phyloP scores from a whole-genome alignment of 2,113 vertebrate species.

The Ptilonorhynchus violaceus region DNA sequence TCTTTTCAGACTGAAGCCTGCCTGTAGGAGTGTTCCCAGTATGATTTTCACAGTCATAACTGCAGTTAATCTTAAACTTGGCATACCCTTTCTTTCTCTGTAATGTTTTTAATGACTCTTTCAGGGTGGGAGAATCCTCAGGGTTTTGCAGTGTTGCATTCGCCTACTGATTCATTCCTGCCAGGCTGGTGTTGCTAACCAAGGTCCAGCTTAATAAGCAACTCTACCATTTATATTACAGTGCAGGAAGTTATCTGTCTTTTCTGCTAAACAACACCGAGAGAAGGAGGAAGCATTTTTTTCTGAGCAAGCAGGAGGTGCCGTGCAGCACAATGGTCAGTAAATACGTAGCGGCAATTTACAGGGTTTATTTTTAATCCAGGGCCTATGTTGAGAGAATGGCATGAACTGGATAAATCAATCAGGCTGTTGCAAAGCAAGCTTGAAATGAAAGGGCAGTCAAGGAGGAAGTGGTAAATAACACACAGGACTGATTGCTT shows the following conservation, averaged over 20 bases:
- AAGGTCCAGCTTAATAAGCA: background rate
- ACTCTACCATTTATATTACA: background rate
- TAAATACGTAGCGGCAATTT: background rate
- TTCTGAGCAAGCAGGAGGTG: conserved; percentile 21
- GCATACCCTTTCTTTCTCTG: conserved; percentile 9
- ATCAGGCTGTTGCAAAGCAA: conserved; percentile 20
- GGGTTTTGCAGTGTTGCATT: background rate
- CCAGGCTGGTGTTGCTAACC: background rate
- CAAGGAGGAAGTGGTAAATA: conserved; percentile 42
- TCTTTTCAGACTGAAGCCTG: conserved; percentile 49
- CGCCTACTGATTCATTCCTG: background rate
- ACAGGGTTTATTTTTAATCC: conserved; percentile 57
- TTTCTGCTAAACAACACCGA: background rate
- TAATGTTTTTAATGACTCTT: conserved; percentile 19
- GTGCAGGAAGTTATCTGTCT: conserved; percentile 30
- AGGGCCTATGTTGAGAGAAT: background rate
- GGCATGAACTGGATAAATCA: conserved; percentile 17
- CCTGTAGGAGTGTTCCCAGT: conserved; percentile 47
- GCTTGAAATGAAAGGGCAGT: conserved; percentile 36
- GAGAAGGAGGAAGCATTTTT: conserved; percentile 28
- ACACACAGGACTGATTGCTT: conserved; percentile 2
- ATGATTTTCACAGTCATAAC: conserved; percentile 57
- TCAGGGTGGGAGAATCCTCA: conserved; percentile 28
- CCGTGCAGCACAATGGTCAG: background rate
- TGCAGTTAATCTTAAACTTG: conserved; percentile 59